Evolutionary conservation across 2,888 invertebrate species (phyloP).

Genomic region (Apoda limacodes): DNA sequence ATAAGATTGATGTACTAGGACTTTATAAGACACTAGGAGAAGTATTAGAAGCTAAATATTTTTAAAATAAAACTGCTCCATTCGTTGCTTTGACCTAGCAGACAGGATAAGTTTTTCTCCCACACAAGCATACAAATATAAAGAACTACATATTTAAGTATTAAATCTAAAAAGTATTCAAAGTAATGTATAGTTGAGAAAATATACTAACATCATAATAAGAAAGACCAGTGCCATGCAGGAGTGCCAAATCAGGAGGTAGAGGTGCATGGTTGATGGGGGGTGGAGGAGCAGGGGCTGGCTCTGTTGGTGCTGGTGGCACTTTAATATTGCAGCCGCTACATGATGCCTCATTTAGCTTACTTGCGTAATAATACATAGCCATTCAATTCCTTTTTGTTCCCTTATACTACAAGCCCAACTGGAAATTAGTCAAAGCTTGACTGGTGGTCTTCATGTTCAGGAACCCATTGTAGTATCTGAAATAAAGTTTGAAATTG

Average conservation of each 20-base stretch:
- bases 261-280: constrained; percentile 45
- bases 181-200: too few relatives aligned
- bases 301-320: constrained; percentile 45
- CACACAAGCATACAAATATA: too few relatives aligned
- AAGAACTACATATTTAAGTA: too few relatives aligned
- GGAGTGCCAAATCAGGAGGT: constrained; percentile 39
- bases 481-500: constrained; percentile 10
- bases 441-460: constrained; percentile 25
- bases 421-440: constrained; percentile 23
- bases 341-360: constrained; percentile 74
- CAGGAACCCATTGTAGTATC: constrained; percentile 38
- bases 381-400: constrained; percentile 62
- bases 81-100: too few relatives aligned
- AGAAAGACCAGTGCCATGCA: constrained; percentile 52
- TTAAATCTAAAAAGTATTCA: too few relatives aligned
- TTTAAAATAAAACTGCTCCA: too few relatives aligned
- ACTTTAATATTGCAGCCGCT: constrained; percentile 62
- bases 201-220: constrained; percentile 54
- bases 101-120: too few relatives aligned
- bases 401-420: constrained; percentile 29
- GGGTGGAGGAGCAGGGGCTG: constrained; percentile 41
- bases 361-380: constrained; percentile 80
- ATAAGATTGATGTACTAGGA: too few relatives aligned
- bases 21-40: too few relatives aligned
- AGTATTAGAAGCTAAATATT: too few relatives aligned